Base-by-base conservation (phyloP, 2,888 invertebrate species). In the Drosophila cognata region DNA sequence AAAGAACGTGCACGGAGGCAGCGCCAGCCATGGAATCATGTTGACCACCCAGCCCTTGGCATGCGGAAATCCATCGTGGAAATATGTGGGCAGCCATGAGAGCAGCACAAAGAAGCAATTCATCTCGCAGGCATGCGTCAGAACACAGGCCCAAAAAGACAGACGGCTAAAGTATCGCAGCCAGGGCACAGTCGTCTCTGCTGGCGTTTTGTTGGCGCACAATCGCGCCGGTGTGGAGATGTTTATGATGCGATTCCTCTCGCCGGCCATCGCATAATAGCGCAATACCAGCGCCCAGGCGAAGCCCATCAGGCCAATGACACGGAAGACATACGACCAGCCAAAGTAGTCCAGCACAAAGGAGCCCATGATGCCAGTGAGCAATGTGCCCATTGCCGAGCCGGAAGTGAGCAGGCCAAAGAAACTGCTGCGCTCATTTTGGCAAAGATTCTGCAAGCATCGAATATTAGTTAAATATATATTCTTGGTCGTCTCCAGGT, bases 31-130 rank as follows among this genome's bases (percentile, higher is more conserved):
- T 0, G 96, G 96, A 58, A 96, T 95, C 92, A 96, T 95, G 91
- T 96, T 96, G 76, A 96, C 96, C 53, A 96, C 94, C 95, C 96
- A 95, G 52, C 95, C 95, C 68, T 95, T 95, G 41, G 95, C 95
- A 77, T 95, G 94, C 0, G 95, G 95, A 87, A 94, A 96, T 31
- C 94, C 95, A 84, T 96, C 96, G 86, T 95, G 95, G 89, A 96
- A 96, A 91, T 96, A 96, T 51, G 95, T 96, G 43, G 96, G 96
- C 89, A 96, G 93, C 96, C 96, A 96, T 13, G 95, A 96, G 50
- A 96, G 93, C 71, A 96, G 92, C 55, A 96, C 95, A 91, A 95
- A 96, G 91, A 95, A 96, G 80, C 95, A 95, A 92, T 96, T 96
- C 92, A 95, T 96, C 91, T 96, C 95, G 89, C 95, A 95, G 77